Conservation (phyloP, 2,888 invertebrate species). For the Pollenia labialis region DNA sequence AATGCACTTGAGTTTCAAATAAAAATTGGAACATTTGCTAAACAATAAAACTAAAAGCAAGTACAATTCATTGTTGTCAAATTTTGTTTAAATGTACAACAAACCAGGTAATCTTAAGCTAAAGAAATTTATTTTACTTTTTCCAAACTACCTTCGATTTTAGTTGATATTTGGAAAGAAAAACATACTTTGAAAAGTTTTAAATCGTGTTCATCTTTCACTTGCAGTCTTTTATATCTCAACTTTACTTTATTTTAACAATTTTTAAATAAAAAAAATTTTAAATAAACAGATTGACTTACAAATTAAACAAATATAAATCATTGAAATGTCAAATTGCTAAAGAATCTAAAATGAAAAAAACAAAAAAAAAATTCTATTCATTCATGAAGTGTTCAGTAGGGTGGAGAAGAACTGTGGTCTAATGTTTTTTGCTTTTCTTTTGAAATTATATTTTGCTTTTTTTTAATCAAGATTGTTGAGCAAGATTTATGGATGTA, state of each 20-base stretch:
- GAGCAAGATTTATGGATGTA: neutral
- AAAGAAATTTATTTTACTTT: no score
- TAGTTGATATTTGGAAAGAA: no score
- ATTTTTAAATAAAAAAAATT: neutral
- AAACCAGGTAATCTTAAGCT: no score
- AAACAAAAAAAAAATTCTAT: neutral
- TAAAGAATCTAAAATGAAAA: neutral
- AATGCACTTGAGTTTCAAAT: neutral
- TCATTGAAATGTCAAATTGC: slow-evolving; percentile 44
- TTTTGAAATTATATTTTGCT: no score
- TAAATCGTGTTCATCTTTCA: neutral
- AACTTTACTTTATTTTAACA: neutral
- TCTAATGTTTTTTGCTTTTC: neutral
- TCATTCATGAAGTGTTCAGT: neutral
- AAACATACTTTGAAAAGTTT: no score
- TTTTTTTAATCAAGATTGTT: neutral
- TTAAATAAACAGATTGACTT: slow-evolving; percentile 29
- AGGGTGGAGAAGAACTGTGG: neutral
- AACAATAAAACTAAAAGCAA: no score
- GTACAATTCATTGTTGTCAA: no score
- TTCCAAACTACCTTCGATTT: no score
- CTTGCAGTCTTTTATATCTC: neutral
- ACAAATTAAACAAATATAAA: slow-evolving; percentile 51
- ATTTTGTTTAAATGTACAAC: no score
- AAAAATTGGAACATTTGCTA: no score